These are phyloP conservation scores for Leptinotarsa texana DNA, from an alignment of 1,140 invertebrate species.

Conservation along the genomic window DNA sequence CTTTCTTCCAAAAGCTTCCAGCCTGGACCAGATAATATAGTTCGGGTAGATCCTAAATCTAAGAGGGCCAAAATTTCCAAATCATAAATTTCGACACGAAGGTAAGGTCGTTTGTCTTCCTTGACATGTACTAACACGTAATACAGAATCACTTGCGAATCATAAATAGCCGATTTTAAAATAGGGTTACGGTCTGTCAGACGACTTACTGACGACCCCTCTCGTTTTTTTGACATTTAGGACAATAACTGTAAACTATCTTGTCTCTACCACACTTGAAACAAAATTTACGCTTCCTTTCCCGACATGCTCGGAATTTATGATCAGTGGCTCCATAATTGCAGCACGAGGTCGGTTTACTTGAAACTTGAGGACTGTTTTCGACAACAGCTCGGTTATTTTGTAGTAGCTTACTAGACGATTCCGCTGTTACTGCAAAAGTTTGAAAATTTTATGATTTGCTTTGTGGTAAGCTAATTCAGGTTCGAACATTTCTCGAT, in stretches of 20 bases:
- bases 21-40: not conserved
- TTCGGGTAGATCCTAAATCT: conserved; percentile 10
- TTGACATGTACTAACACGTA: not conserved
- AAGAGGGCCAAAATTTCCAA: not conserved
- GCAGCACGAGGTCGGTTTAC: not conserved
- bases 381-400: no score
- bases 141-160: not conserved
- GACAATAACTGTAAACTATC: not conserved
- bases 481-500: not conserved
- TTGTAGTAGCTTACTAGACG: not conserved
- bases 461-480: not conserved
- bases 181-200: not conserved
- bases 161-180: not conserved
- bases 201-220: not conserved
- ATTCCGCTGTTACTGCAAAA: not conserved
- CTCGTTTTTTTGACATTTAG: not conserved
- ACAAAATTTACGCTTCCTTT: conserved; percentile 6
- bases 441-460: not conserved
- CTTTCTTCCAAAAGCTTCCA: conserved; percentile 1
- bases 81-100: conserved; percentile 8
- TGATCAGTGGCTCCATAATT: not conserved
- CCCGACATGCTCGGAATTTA: not conserved
- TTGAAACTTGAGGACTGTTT: not conserved
- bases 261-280: conserved; percentile 10
- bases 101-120: conserved; percentile 3